Evolutionary conservation across 1,140 invertebrate species (phyloP), one percentile per base, ranked within the genome.

Genomic region (Gonatopus flavifemur): DNA sequence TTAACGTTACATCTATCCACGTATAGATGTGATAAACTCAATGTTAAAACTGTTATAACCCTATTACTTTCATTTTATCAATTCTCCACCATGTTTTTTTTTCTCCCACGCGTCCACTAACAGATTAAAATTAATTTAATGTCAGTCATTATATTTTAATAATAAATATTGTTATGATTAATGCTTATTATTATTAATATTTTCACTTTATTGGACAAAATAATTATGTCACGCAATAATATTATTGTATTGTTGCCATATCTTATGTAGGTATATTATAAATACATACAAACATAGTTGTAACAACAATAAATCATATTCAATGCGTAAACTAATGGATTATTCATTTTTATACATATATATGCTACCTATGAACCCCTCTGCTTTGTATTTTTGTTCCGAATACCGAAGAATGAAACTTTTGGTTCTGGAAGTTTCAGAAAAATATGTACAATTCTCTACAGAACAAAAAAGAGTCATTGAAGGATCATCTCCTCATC

Each of bases 201-300:
- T 49, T 40, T 41, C 30, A 41, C 55, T 55, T 61, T 59, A 55
- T 58, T 48, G n/a, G n/a, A n/a, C n/a, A 59, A 55, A 61, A 61
- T 59, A 61, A 66, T 72, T 66, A 71, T 62, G 64, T 71, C 64
- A 67, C 43, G 57, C 57, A 61, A 66, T 68, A 64, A 70, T n/a
- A n/a, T n/a, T n/a, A n/a, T 54, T 66, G 59, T 64, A 66, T 45
- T 42, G 59, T 57, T 53, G 52, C 52, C 49, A 47, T 56, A 50
- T 60, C 49, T 39, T 39, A 51, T 49, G 36, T n/a, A n/a, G 52
- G 59, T 59, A 49, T 44, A 55, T 39, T 51, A n/a, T n/a, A n/a
- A n/a, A n/a, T n/a, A n/a, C n/a, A n/a, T n/a, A n/a, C n/a, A n/a
- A 44, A 47, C 43, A 60, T 64, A 66, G 52, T 51, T 64, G 55